These are phyloP conservation scores for Uropetala carovei DNA, from an alignment of 2,888 invertebrate species.

Conservation along the genomic window DNA sequence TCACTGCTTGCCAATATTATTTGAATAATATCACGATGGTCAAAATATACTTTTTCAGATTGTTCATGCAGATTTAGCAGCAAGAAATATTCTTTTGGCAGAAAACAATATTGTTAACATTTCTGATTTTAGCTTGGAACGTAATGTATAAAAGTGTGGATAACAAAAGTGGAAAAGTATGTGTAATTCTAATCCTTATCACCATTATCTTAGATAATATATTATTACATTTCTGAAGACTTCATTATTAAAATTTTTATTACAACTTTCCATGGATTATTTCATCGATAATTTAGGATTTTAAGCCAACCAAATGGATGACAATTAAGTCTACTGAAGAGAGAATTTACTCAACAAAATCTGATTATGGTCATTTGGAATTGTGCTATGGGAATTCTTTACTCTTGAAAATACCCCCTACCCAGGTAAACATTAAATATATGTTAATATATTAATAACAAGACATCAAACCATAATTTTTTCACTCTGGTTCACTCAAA, in stretches of 20 bases:
- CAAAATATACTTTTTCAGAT: constrained; percentile 66
- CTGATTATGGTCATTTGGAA: constrained; percentile 75
- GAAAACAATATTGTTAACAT: constrained; percentile 76
- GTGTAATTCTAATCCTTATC: constrained; percentile 28
- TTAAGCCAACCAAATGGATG: constrained; percentile 77
- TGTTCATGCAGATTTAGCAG: constrained; percentile 72
- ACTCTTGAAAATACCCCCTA: constrained; percentile 71
- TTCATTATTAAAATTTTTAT: not conserved
- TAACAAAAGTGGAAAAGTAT: constrained; percentile 74
- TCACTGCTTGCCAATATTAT: too few species aligned
- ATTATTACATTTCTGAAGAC: not conserved
- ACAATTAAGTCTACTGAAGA: constrained; percentile 76
- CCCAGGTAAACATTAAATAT: constrained; percentile 70
- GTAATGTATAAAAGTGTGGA: constrained; percentile 75
- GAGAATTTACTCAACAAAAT: constrained; percentile 75
- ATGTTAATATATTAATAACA: too few species aligned
- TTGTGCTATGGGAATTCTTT: constrained; percentile 72
- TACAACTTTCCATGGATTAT: not conserved
- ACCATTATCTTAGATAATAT: not conserved
- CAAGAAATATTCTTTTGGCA: constrained; percentile 75
- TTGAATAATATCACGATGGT: too few species aligned
- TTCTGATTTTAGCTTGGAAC: constrained; percentile 77
- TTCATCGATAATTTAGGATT: constrained; percentile 68
- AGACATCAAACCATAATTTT: too few species aligned
- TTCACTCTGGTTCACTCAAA: too few species aligned